phyloP scores from a whole-genome alignment of 2,113 vertebrate genomes.

The Picathartes gymnocephalus region DNA sequence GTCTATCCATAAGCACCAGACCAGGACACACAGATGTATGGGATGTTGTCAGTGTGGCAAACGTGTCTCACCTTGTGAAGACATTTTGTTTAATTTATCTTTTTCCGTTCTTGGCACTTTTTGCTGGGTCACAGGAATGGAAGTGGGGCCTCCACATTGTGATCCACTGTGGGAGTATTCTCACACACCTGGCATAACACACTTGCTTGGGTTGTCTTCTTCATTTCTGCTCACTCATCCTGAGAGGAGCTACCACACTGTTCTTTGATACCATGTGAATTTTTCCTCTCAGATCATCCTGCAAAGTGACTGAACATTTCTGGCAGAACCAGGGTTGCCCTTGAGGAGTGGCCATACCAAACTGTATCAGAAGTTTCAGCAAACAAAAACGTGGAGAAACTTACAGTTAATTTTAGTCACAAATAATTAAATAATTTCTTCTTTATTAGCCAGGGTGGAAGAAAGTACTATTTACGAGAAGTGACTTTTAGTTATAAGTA shows the following conservation, averaged over 20 bases:
- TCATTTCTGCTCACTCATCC: not conserved
- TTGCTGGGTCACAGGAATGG: not conserved
- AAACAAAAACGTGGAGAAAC: not conserved
- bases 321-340: not conserved
- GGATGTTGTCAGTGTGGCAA: not conserved
- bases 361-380: not conserved
- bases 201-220: not conserved
- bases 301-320: not conserved
- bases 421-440: not conserved
- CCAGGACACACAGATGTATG: rapidly evolving
- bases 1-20: not conserved
- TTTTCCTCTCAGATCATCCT: not conserved
- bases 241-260: not conserved
- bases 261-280: not conserved
- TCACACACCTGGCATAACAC: not conserved
- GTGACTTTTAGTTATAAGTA: not conserved
- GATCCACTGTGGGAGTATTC: not conserved
- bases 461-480: not conserved
- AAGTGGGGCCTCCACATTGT: not conserved
- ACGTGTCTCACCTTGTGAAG: not conserved
- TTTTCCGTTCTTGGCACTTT: not conserved
- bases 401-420: not conserved
- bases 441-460: not conserved
- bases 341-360: not conserved
- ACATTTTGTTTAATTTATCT: not conserved